A percentile compares a stretch with the other conserved stretches of the same genome.
phyloP scores from a whole-genome alignment of 2,113 vertebrate species.

The Sphyrna mokarran region DNA sequence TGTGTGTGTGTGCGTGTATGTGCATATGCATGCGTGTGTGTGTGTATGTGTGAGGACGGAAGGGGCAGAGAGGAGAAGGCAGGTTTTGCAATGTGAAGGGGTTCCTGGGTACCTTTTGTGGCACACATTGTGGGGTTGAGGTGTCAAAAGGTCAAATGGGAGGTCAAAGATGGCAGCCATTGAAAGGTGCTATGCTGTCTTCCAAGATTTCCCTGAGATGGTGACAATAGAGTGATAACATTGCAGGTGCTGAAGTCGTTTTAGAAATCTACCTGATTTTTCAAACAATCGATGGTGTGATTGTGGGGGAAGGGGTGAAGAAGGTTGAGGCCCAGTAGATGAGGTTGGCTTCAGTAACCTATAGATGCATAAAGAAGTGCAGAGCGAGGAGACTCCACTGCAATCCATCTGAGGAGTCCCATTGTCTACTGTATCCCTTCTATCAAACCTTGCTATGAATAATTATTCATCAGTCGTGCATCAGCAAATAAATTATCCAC shows the following conservation, averaged over 20 bases:
- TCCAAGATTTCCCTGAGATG: neutral
- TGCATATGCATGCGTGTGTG: too few species aligned
- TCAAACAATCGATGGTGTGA: slow-evolving; percentile 19
- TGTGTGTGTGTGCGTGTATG: too few species aligned
- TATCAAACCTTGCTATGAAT: neutral
- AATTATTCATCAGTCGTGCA: neutral
- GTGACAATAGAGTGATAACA: neutral
- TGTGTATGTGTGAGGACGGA: neutral
- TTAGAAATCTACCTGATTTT: neutral
- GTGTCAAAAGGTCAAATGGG: neutral
- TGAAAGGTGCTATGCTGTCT: neutral
- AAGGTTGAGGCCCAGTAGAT: neutral
- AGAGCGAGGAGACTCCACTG: neutral
- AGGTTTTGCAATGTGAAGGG: neutral
- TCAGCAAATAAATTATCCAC: neutral
- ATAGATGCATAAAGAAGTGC: neutral
- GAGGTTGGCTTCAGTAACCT: neutral
- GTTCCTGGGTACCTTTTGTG: neutral
- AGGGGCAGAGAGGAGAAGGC: slow-evolving; percentile 46
- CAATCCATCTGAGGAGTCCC: neutral
- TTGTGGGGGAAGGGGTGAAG: slow-evolving; percentile 44
- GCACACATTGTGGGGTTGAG: neutral
- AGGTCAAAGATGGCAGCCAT: neutral
- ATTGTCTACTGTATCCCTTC: neutral
- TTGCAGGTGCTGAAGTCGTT: neutral